Percentiles rank a stretch among this genome's conserved stretches.
Evolutionary conservation across 1,140 invertebrate species (phyloP).

Genomic region (Ephestia elutella): DNA sequence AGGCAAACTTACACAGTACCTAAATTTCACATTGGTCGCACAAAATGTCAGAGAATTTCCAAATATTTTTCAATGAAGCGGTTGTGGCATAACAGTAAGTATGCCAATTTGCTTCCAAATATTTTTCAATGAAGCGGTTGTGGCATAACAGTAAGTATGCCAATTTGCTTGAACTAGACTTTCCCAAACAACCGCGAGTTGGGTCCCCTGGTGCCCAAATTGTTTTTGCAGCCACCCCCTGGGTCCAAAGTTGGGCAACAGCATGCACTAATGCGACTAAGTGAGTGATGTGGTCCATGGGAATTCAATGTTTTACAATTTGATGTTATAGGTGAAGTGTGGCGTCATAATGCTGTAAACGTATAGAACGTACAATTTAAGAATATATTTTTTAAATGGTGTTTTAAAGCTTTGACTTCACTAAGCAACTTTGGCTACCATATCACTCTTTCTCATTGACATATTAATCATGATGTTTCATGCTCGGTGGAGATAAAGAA

Average conservation of each 20-base stretch:
- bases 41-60: background rate
- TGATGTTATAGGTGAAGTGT: conserved; percentile 31
- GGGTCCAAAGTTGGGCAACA: conserved; percentile 43
- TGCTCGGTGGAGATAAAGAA: too few relatives aligned
- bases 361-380: too few relatives aligned
- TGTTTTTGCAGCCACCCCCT: conserved; percentile 57
- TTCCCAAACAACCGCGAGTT: conserved; percentile 32
- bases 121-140: background rate
- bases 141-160: conserved; percentile 14
- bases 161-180: conserved; percentile 33
- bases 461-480: too few relatives aligned
- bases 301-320: conserved; percentile 47
- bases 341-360: background rate
- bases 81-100: background rate
- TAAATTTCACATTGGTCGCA: background rate
- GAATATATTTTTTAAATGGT: too few relatives aligned
- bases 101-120: conserved; percentile 29
- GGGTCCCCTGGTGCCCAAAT: conserved; percentile 43
- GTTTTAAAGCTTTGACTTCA: too few relatives aligned
- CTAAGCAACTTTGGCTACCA: too few relatives aligned
- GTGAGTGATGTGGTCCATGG: conserved; percentile 62
- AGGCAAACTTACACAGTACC: too few relatives aligned
- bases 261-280: conserved; percentile 58
- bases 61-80: background rate
- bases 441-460: too few relatives aligned